Conservation (phyloP, 2,888 invertebrate genomes). For the Hemistola chrysoprasaria region DNA sequence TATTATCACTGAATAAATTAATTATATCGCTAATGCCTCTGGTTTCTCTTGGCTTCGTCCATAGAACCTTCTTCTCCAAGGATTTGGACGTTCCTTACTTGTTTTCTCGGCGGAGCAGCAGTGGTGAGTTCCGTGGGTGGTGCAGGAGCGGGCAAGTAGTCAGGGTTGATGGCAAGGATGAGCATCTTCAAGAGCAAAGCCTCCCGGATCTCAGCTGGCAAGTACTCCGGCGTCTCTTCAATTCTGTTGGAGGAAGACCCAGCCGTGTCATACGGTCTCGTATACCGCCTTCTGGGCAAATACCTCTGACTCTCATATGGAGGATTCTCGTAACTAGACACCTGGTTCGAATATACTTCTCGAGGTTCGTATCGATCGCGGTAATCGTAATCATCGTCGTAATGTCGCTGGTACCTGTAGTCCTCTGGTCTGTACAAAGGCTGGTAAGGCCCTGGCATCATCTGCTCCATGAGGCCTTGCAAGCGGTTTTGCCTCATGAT, state of each 20-base stretch:
- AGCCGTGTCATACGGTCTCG: slow-evolving; percentile 65
- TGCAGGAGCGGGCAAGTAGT: slow-evolving; percentile 68
- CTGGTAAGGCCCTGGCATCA: slow-evolving; percentile 59
- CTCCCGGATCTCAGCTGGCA: slow-evolving; percentile 87
- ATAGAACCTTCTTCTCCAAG: slow-evolving; percentile 83
- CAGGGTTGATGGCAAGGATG: slow-evolving; percentile 86
- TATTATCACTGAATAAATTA: slow-evolving; percentile 42
- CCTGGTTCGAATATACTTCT: slow-evolving; percentile 64
- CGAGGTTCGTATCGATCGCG: slow-evolving; percentile 57
- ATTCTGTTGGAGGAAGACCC: slow-evolving; percentile 65
- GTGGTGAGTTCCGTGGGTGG: slow-evolving; percentile 72
- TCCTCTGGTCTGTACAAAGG: slow-evolving; percentile 54
- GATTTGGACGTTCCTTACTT: slow-evolving; percentile 87
- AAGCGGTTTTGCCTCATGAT: slow-evolving; percentile 84
- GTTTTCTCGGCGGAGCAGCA: slow-evolving; percentile 78
- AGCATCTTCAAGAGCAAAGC: slow-evolving; percentile 87
- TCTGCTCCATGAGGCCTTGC: slow-evolving; percentile 79
- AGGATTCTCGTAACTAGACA: slow-evolving; percentile 52
- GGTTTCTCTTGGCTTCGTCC: slow-evolving; percentile 54
- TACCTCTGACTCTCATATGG: slow-evolving; percentile 74
- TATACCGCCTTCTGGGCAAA: slow-evolving; percentile 61
- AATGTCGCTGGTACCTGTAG: slow-evolving; percentile 60
- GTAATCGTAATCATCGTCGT: slow-evolving; percentile 70
- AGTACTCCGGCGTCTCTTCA: slow-evolving; percentile 81
- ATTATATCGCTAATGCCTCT: slow-evolving; percentile 49